Evolutionary conservation across 2,113 vertebrate genomes (phyloP), one percentile per base, ranked within the genome.

Genomic region (Vimba vimba): DNA sequence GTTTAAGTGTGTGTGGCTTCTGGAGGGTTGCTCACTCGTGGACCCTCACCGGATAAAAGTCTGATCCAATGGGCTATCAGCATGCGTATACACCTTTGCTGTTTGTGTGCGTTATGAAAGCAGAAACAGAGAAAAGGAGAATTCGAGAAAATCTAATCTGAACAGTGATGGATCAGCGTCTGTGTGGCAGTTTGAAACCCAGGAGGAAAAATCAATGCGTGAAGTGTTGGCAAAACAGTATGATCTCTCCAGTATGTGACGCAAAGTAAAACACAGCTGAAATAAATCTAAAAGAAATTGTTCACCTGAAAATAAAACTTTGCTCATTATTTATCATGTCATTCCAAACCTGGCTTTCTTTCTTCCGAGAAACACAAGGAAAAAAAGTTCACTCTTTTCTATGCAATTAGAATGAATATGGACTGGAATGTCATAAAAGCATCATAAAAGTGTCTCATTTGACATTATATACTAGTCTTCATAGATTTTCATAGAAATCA

Each of bases 51-150:
- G 4, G 47, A 64, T 43, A 80, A 36, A n/a, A 80, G n/a, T 64
- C 57, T 27, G 59, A 80, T 80, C 78, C 59, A 64, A 68, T 69
- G 64, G 43, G 19, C 27, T n/a, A 82, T 82, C 80, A 50, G 62
- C 27, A 82, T 33, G 43, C 50, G 60, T 82, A 62, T 52, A 62
- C 12, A 62, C n/a, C 55, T 60, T 60, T n/a, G 77, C 23, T 15
- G 55, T 39, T 60, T 59, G 55, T n/a, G 77, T 43, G 77, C 6
- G 21, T n/a, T 47, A 19, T 45, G 60, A 64, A 47, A 81, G n/a
- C 36, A 47, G 60, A 81, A 66, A 81, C 60, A 30, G 79, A 45
- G 79, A 45, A 45, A 80, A 50, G 50, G 27, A 33, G 76, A 59
- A 59, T 78, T 57, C 10, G 7, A 39, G 52, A 36, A 79, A 79